Evolutionary conservation across 30 jellyfish, hydroid and myxozoan genomes (phyloP), one percentile per base, ranked within the genome.

Genomic region (Hydractinia echinata): DNA sequence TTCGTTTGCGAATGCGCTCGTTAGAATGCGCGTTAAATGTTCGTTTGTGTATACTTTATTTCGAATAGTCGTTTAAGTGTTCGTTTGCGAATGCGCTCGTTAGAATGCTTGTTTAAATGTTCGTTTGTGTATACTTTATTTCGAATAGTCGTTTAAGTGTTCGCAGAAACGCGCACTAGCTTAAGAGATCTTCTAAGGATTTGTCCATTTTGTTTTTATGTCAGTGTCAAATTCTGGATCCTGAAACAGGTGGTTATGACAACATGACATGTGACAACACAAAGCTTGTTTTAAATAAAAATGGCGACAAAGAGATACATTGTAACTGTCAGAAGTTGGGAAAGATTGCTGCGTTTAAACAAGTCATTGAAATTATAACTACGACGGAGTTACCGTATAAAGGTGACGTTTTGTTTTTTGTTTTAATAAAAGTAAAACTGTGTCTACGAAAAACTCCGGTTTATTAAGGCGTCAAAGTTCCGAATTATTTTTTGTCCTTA

Each of bases 251-350:
- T n/a, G 74, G 19, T 4, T 44, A 64, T 13, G 39, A 64, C 16
- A 64, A 44, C 19, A 64, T 44, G 19, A n/a, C 39, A 64, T 64
- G 74, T 4, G 74, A 64, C 10, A 51, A 4, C 18, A 64, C 18
- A 7, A n/a, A 64, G 10, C 74, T 64, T 64, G 18, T n/a, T 0
- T n/a, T n/a, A 44, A 64, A 64, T 13, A 51, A 44, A 6, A 64
- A 64, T 51, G 74, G 74, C 9, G 39, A 64, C 8, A 51, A 51
- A 13, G 74, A 64, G 39, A 64, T 64, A 64, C 9, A 64, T n/a
- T 64, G 74, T 64, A 44, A 51, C 16, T 64, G 74, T 64, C 74
- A 64, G 18, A 64, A 64, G 39, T 51, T 64, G 19, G 74, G 74
- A 7, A 64, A 64, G 39, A 4, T 64, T 4, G 74, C 74, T 0